Evolutionary conservation across 2,888 invertebrate species (phyloP).

Genomic region (Leptopilina syphax): DNA sequence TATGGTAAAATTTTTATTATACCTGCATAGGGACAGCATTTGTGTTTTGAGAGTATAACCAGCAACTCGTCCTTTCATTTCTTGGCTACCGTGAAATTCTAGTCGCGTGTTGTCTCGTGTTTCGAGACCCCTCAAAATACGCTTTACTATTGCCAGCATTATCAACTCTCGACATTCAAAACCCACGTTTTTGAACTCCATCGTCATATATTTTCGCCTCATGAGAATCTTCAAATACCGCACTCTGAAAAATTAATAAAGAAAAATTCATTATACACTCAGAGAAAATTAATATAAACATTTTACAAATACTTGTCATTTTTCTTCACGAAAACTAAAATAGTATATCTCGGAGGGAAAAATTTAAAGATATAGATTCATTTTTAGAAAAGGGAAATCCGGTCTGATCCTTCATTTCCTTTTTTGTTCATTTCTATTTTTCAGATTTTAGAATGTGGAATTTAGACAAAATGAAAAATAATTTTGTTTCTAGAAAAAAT

Average conservation of each 20-base stretch:
- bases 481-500: no score
- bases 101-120: constrained; percentile 53
- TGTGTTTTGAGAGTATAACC: constrained; percentile 15
- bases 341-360: neutral
- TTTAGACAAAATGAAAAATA: no score
- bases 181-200: neutral
- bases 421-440: neutral
- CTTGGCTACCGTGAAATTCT: constrained; percentile 51
- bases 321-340: no score
- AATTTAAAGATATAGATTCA: neutral
- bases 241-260: constrained; percentile 5
- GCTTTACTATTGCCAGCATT: constrained; percentile 34
- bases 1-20: constrained; percentile 26
- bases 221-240: neutral
- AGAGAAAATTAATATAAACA: neutral
- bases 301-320: no score
- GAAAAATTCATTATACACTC: neutral
- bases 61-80: constrained; percentile 44
- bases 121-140: constrained; percentile 44
- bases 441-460: no score
- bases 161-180: constrained; percentile 11
- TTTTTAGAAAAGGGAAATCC: neutral
- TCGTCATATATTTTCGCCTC: neutral
- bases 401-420: neutral
- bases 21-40: constrained; percentile 24